Conservation (phyloP, 2,888 invertebrate species). For the Pyrrhia umbra region DNA sequence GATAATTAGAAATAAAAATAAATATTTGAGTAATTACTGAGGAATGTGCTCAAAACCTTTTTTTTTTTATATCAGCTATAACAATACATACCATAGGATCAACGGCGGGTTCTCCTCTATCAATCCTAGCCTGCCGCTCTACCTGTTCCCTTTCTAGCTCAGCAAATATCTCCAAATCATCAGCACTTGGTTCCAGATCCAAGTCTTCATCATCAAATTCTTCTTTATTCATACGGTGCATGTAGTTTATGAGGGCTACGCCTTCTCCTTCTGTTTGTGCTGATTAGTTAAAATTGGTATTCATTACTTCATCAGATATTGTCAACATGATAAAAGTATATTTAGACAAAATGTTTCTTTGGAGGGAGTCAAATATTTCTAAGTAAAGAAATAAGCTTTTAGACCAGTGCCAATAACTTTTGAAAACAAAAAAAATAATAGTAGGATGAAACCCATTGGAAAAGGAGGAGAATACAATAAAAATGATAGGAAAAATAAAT, state of each 20-base stretch:
- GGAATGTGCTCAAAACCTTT: too few relatives aligned
- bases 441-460: too few relatives aligned
- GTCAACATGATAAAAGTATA: background rate
- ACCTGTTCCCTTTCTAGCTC: slow-evolving; percentile 80
- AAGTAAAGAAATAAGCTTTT: too few relatives aligned
- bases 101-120: slow-evolving; percentile 83
- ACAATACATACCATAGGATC: slow-evolving; percentile 84
- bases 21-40: too few relatives aligned
- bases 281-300: slow-evolving; percentile 28
- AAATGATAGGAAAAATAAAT: too few relatives aligned
- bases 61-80: background rate
- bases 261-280: slow-evolving; percentile 74
- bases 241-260: slow-evolving; percentile 75
- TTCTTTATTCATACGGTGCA: slow-evolving; percentile 69
- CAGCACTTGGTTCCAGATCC: slow-evolving; percentile 80
- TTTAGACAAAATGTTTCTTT: too few relatives aligned
- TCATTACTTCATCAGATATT: too few relatives aligned
- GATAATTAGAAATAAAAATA: too few relatives aligned
- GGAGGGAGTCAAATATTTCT: too few relatives aligned
- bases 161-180: slow-evolving; percentile 83
- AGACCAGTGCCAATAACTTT: too few relatives aligned
- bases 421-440: too few relatives aligned
- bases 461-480: too few relatives aligned
- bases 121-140: slow-evolving; percentile 82
- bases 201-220: slow-evolving; percentile 67